These are phyloP conservation scores for Brotula barbata DNA, from an alignment of 2,797 vertebrate species.

Conservation along the genomic window DNA sequence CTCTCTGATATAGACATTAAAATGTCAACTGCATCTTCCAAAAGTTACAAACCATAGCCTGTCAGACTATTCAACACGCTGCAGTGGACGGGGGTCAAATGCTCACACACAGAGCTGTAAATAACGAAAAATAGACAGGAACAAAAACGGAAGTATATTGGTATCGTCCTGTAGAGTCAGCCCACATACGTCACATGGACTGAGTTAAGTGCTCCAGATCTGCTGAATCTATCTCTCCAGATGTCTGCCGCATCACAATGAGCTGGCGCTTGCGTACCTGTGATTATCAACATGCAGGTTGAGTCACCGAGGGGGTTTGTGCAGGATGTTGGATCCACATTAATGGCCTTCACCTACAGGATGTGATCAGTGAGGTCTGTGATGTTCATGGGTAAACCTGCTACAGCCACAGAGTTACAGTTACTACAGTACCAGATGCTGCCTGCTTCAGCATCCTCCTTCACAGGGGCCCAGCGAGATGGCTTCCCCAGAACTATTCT, in stretches of 20 bases:
- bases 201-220: conserved; percentile 5
- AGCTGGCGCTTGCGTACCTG: conserved; percentile 22
- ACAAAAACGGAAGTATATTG: not conserved
- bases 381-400: conserved; percentile 15
- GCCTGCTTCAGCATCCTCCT: conserved; percentile 29
- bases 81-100: not conserved
- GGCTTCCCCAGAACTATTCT: conserved; percentile 66
- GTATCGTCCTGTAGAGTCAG: not conserved
- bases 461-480: conserved; percentile 57
- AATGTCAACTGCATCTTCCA: conserved; percentile 12
- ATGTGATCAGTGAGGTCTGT: conserved; percentile 49
- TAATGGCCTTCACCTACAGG: conserved; percentile 49
- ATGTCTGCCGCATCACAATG: conserved; percentile 39
- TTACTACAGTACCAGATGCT: conserved; percentile 59
- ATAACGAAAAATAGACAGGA: not conserved
- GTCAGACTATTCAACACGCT: conserved; percentile 5
- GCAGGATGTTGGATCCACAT: conserved; percentile 51
- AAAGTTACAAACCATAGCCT: conserved; percentile 11
- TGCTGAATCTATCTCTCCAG: conserved; percentile 27
- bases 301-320: conserved; percentile 38
- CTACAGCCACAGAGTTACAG: conserved; percentile 17
- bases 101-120: not conserved
- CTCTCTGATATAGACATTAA: conserved; percentile 39
- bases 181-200: conserved; percentile 1
- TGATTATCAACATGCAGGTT: conserved; percentile 38